Base-by-base conservation (phyloP, 2,888 invertebrate genomes). In the Coecobrya sp. region DNA sequence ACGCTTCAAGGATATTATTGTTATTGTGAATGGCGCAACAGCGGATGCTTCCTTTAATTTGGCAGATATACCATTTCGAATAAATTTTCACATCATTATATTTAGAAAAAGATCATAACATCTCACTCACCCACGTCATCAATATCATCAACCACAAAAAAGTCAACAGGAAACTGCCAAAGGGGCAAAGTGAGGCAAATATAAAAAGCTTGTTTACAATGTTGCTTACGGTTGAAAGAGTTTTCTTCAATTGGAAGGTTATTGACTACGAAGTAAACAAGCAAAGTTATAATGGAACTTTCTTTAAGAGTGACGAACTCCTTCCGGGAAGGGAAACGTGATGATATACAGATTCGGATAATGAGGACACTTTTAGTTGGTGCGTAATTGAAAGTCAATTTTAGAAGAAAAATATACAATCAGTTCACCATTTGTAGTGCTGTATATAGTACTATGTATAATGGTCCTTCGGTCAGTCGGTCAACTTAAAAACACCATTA, bases 11-110 rank as follows among this genome's bases (percentile, higher is more conserved):
- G 25, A 10, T 27, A 65, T 65, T 13, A 13, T 49, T 49, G 13
- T 49, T 49, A 13, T 49, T 49, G 13, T 65, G 65, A 27, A 65
- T 25, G 19, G 19, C 19, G 65, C 65, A 65, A 65, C 65, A 27
- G 65, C 55, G 10, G 19, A 5, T 1, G 11, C 27, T 65, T 65
- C 27, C 11, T 19, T 19, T 59, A 59, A 59, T 59, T 59, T 59
- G 22, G 59, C 16, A 59, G 59, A 59, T n/a, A 59, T 8, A 59
- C 19, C 65, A 65, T 65, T 11, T 4, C 11, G 27, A 27, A 65
- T 65, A 65, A 65, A 65, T 65, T 65, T 4, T 8, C 65, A 65
- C 65, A 65, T 65, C 65, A 27, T 65, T 65, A 19, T 4, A 7
- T 7, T 25, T 4, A 65, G 62, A 62, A 19, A 65, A 65, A 22